Base-by-base conservation (phyloP, 2,113 vertebrate species). In the Gambusia holbrooki region DNA sequence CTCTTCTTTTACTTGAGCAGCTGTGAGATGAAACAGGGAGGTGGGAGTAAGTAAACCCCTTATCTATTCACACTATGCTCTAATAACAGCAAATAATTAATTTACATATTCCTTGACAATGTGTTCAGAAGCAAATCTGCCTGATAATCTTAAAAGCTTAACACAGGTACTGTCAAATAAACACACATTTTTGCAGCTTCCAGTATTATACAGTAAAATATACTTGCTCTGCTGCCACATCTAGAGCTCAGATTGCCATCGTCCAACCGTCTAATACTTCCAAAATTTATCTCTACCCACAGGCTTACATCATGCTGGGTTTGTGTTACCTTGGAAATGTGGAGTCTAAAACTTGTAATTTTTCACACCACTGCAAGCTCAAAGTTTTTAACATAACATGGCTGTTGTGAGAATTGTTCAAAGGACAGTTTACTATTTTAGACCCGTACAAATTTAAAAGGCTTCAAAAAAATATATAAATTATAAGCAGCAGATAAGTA, bases 1-100 rank as follows among this genome's bases (percentile, higher is more conserved):
- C 62, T 27, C 28, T 73, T 35, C 12, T 30, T 73, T 54, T 60
- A 33, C 22, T 65, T 64, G 61, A 73, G 48, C 72, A 37, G 30
- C 62, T 74, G 45, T 48, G 45, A 17, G 45, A 48, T 48, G 40
- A 48, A 22, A 17, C 14, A 6, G 45, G 45, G 42, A 51, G 29
- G 11, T 65, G 30, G 29, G 30, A 51, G 48, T n/a, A 48, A 40
- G 28, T 73, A 25, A 51, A 65, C 22, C 29, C 32, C 22, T 27
- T 33, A 28, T 33, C 40, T 33, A 27, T 27, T 3, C 5, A 40
- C 35, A 62, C 25, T 30, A 13, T 22, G 60, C 27, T 72, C 9
- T 62, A 58, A 58, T 33, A n/a, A 33, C 11, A 42, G 29, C 19
- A 29, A n/a, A 22, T 17, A n/a, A 66, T 13, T 37, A 5, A 66